Evolutionary conservation across 2,888 invertebrate genomes (phyloP), one percentile per base, ranked within the genome.

Genomic region (Phytoseiulus persimilis): DNA sequence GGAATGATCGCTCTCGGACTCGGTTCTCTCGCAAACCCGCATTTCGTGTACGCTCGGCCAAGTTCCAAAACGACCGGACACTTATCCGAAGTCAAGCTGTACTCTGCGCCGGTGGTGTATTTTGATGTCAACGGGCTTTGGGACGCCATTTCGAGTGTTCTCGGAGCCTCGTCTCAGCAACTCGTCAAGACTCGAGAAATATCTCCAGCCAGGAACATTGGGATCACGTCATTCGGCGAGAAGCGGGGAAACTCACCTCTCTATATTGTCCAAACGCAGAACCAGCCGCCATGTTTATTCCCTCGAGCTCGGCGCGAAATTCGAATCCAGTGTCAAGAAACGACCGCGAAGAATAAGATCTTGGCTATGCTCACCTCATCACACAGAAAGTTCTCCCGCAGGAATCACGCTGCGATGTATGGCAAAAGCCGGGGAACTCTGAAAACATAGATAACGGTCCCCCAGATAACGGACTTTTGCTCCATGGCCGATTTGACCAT

Each of bases 1-100:
- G 95, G 95, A 91, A 98, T 95, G 91, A 98, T 97, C 92, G 96
- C 96, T 91, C 98, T 94, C 39, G 98, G 98, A 83, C 95, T 95
- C 89, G 95, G 94, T 93, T 98, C 98, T 18, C 96, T 96, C 45
- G 96, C 96, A 93, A 98, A 97, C 39, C 98, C 98, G 93, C 97
- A 96, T 93, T 98, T 98, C 0, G 98, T 97, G 92, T 96, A 98
- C 32, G 96, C 96, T 83, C 95, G 94, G 89, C 98, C 98, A 91
- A 98, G 95, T 92, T 98, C 98, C 91, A 98, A 93, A 31, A 98
- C 96, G 0, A 98, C 95, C 28, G 96, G 95, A 92, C 96, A 95
- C 92, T 97, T 97, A 92, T 98, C 97, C 91, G 95, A 95, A 92
- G 96, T 95, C 89, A 95, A 94, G 89, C 95, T 87, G 87, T 87